Evolutionary conservation across 2,888 invertebrate species (phyloP).

Genomic region (Drosophila austrosaltans): DNA sequence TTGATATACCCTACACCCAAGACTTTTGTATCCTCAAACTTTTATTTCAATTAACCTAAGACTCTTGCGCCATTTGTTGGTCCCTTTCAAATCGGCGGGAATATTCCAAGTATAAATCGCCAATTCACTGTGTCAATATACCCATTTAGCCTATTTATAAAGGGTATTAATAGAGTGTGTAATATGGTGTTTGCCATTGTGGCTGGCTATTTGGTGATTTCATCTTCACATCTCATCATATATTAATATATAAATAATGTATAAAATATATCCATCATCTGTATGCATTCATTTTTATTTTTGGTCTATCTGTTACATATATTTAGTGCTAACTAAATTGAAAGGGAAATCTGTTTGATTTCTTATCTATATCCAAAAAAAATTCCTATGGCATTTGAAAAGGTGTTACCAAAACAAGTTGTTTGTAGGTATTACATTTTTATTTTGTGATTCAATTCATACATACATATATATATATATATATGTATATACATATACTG

Average conservation of each 20-base stretch:
- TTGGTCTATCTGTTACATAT: no score
- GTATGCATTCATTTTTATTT: constrained; percentile 13
- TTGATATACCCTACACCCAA: neutral
- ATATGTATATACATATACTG: neutral
- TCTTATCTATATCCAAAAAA: neutral
- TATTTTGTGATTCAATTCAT: constrained; percentile 20
- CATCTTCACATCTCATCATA: constrained; percentile 50
- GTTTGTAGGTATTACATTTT: neutral
- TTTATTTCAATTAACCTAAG: no score
- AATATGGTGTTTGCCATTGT: constrained; percentile 43
- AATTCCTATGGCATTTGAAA: constrained; percentile 1
- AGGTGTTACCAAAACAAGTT: neutral
- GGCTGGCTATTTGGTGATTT: constrained; percentile 60
- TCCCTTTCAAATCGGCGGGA: no score
- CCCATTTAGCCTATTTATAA: neutral
- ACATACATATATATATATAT: no score
- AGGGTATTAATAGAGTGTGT: neutral
- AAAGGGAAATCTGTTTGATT: neutral
- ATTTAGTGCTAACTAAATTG: no score
- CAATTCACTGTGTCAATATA: neutral
- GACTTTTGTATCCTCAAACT: no score
- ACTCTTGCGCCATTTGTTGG: no score
- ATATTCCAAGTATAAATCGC: no score
- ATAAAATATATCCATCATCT: constrained; percentile 46
- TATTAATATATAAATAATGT: constrained; percentile 32